Conservation (phyloP, 2,888 invertebrate species). For the Coremacera marginata region DNA sequence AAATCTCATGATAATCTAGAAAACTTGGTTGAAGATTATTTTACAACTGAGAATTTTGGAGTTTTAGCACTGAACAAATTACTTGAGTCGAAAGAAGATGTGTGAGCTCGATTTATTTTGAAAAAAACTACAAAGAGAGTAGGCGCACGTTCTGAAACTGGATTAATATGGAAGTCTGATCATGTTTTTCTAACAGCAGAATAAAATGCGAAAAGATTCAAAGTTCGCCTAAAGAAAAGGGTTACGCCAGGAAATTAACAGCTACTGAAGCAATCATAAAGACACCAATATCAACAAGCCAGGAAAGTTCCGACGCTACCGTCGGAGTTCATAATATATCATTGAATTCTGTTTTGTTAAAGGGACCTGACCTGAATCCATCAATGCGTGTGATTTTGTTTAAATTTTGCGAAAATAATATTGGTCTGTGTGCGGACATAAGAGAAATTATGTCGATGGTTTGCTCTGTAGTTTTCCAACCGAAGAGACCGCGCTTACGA, state of each 20-base stretch:
- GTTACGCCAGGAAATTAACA: slow-evolving; percentile 2
- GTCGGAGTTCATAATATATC: slow-evolving; percentile 28
- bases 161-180: too few species aligned
- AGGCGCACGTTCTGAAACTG: too few species aligned
- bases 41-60: background rate
- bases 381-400: too few species aligned
- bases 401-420: too few species aligned
- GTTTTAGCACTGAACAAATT: background rate
- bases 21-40: background rate
- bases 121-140: too few species aligned
- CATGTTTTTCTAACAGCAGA: too few species aligned
- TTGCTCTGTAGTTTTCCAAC: too few species aligned
- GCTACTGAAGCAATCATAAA: background rate
- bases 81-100: background rate
- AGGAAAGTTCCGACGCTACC: slow-evolving; percentile 40
- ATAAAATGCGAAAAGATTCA: background rate
- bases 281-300: background rate
- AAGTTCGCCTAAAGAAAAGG: background rate
- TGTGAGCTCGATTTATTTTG: too few species aligned
- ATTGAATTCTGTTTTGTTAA: slow-evolving; percentile 36
- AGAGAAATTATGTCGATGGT: too few species aligned
- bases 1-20: background rate
- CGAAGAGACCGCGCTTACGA: too few species aligned
- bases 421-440: too few species aligned
- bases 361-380: too few species aligned